Evolutionary conservation across 1,140 invertebrate genomes (phyloP), one percentile per base, ranked within the genome.

Genomic region (Thaumetopoea pityocampa): DNA sequence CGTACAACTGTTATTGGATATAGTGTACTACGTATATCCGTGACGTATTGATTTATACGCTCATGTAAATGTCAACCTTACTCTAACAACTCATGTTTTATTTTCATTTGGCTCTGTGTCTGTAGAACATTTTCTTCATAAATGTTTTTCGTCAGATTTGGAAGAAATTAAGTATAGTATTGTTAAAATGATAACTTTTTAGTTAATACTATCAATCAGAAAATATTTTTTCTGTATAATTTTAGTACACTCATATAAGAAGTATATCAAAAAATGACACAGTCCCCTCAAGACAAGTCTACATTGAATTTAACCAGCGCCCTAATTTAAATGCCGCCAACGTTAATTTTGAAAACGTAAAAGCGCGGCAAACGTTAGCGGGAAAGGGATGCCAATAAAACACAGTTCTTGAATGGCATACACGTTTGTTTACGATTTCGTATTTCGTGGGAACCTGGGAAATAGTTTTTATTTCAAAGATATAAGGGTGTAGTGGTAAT

Each of bases 311-410:
- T 64, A 56, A 67, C 56, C 79, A 77, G 74, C 79, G 79, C 77
- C 67, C 52, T 63, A 78, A 70, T 83, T 81, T 66, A 70, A 83
- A 81, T 79, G 66, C 77, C 74, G 77, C 74, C 79, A 78, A 79
- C 76, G 71, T 83, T 77, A 60, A 61, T 66, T 77, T 69, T 65
- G 64, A 77, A 79, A 80, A 62, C 40, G 46, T 69, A 68, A 80
- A 83, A 79, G 76, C 79, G 79, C 79, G 76, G 72, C 66, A 83
- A 83, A 73, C 61, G 67, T 72, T 49, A 43, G 79, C 50, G 64
- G 36, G 76, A 83, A 78, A 81, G 79, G 67, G 79, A 83, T 56
- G 69, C 77, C 77, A 81, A 81, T 83, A 83, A 83, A 83, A 83
- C 74, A 83, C 56, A 54, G 64, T 67, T 55, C 63, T 68, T 74